These are phyloP conservation scores for Cheirogaleus major DNA, from an alignment of 2,797 vertebrate species.

Conservation along the genomic window DNA sequence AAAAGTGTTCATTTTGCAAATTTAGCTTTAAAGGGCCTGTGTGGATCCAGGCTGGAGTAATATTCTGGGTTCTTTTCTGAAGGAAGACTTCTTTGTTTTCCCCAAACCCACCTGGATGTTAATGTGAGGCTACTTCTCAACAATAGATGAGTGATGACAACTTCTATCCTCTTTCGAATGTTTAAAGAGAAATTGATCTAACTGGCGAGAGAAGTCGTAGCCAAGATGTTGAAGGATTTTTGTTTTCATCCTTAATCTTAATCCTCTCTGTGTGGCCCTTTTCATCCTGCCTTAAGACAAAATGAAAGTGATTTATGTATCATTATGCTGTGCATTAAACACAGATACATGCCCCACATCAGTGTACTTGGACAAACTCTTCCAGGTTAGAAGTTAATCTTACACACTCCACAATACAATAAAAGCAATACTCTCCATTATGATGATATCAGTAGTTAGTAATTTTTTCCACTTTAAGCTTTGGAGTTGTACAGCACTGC, in stretches of 20 bases:
- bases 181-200: conserved; percentile 68
- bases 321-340: neutral
- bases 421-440: neutral
- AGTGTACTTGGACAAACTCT: neutral
- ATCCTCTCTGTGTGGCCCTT: conserved; percentile 67
- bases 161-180: conserved; percentile 42
- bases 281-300: conserved; percentile 33
- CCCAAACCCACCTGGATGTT: neutral
- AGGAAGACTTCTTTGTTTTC: neutral
- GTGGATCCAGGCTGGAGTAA: neutral
- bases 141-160: conserved; percentile 33
- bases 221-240: conserved; percentile 58
- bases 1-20: conserved; percentile 5
- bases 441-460: neutral
- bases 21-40: neutral
- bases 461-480: neutral
- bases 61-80: neutral
- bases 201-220: neutral
- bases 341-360: neutral
- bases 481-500: neutral
- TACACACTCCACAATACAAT: neutral
- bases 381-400: conserved; percentile 22
- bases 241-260: conserved; percentile 55
- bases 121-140: neutral
- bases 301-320: conserved; percentile 53